Conservation (phyloP, 1,140 invertebrate species). For the Bombus vancouverensis region DNA sequence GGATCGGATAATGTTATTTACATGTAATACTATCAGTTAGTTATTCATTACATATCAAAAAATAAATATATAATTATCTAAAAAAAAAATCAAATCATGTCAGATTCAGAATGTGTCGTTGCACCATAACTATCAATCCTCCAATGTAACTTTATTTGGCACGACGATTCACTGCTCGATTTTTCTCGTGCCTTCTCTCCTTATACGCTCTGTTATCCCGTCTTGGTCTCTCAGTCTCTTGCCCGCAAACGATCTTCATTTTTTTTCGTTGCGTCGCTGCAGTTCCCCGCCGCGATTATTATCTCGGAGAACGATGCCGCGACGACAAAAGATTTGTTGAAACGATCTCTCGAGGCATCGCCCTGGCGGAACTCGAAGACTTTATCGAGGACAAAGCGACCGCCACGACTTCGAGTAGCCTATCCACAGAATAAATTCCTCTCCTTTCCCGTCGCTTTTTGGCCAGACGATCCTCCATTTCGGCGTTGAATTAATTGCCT, state of each 20-base stretch:
- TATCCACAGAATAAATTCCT: background rate
- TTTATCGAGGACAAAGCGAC: constrained; percentile 5
- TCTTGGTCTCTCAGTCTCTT: constrained; percentile 9
- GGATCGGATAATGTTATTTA: background rate
- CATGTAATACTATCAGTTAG: no score
- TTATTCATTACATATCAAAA: no score
- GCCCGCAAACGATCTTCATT: constrained; percentile 8
- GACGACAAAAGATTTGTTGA: constrained; percentile 20
- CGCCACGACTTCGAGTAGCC: background rate
- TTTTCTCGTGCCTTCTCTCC: background rate
- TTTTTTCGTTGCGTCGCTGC: constrained; percentile 22
- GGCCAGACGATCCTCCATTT: background rate
- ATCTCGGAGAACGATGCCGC: constrained; percentile 24
- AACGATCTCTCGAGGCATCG: constrained; percentile 17
- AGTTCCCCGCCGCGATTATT: constrained; percentile 28
- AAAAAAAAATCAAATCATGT: background rate
- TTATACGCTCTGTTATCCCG: background rate
- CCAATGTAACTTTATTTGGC: constrained; percentile 6
- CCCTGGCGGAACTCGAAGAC: constrained; percentile 8
- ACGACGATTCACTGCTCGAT: background rate
- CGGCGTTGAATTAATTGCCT: background rate
- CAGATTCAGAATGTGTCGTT: background rate
- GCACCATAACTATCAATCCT: background rate
- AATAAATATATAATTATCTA: background rate
- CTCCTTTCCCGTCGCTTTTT: background rate